These are phyloP conservation scores for Amphipyra berbera DNA, from an alignment of 2,888 invertebrate genomes.

Conservation along the genomic window DNA sequence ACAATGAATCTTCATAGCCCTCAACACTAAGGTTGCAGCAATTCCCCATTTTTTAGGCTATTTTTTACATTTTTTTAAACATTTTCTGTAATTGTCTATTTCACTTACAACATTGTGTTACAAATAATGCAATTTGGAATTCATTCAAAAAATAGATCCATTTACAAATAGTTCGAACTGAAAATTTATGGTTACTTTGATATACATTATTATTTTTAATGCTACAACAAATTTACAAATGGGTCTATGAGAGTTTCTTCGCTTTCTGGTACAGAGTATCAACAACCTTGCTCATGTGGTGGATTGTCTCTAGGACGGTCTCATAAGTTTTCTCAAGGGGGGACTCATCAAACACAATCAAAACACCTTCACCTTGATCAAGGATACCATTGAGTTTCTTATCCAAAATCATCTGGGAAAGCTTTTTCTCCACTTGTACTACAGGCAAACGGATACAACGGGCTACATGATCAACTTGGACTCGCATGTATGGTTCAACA, in stretches of 20 bases:
- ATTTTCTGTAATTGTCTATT: slow-evolving; percentile 68
- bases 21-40: slow-evolving; percentile 60
- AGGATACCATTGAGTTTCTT: slow-evolving; percentile 99
- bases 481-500: slow-evolving; percentile 99
- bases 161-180: slow-evolving; percentile 81
- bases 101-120: slow-evolving; percentile 72
- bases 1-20: slow-evolving; percentile 44
- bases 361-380: slow-evolving; percentile 99
- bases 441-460: slow-evolving; percentile 96
- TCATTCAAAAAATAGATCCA: slow-evolving; percentile 81
- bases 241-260: slow-evolving; percentile 96
- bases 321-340: slow-evolving; percentile 99
- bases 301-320: slow-evolving; percentile 98
- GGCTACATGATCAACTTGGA: slow-evolving; percentile 98
- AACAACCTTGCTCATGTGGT: slow-evolving; percentile 99
- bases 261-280: slow-evolving; percentile 99
- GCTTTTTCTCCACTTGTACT: slow-evolving; percentile 98
- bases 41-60: slow-evolving; percentile 68
- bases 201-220: slow-evolving; percentile 84
- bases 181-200: slow-evolving; percentile 84
- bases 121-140: slow-evolving; percentile 78
- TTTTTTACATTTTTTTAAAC: slow-evolving; percentile 58
- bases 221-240: slow-evolving; percentile 85
- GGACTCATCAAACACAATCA: slow-evolving; percentile 99
- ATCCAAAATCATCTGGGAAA: slow-evolving; percentile 99